phyloP scores from a whole-genome alignment of 2,113 vertebrate genomes.

The Ammodramus savannarum region DNA sequence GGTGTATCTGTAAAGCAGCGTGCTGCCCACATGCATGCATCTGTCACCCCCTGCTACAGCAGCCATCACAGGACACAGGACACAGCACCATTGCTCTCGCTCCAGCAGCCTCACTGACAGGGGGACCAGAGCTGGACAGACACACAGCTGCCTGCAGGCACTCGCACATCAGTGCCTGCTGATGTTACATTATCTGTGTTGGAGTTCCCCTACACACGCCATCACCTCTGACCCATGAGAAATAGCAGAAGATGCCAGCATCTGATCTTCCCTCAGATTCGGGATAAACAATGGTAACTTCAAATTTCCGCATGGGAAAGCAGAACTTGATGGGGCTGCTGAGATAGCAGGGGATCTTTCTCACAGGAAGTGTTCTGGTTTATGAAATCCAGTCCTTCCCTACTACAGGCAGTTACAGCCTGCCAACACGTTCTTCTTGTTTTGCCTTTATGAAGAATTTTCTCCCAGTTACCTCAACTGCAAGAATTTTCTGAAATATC shows the following conservation, averaged over 20 bases:
- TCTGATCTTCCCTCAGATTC: background rate
- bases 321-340: background rate
- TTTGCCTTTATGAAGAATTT: background rate
- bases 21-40: accelerated
- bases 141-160: background rate
- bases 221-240: background rate
- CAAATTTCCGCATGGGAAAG: background rate
- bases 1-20: accelerated
- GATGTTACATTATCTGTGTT: background rate
- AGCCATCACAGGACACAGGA: background rate
- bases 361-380: background rate
- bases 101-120: background rate
- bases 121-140: background rate
- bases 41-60: background rate
- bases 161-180: accelerated
- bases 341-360: background rate
- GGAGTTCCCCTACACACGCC: background rate
- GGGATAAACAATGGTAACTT: background rate
- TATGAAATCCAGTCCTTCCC: background rate
- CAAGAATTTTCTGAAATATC: background rate
- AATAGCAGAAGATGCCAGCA: background rate
- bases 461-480: background rate
- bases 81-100: accelerated
- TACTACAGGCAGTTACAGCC: background rate
- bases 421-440: background rate